Evolutionary conservation across 2,888 invertebrate species (phyloP).

Genomic region (Linyphia triangularis): DNA sequence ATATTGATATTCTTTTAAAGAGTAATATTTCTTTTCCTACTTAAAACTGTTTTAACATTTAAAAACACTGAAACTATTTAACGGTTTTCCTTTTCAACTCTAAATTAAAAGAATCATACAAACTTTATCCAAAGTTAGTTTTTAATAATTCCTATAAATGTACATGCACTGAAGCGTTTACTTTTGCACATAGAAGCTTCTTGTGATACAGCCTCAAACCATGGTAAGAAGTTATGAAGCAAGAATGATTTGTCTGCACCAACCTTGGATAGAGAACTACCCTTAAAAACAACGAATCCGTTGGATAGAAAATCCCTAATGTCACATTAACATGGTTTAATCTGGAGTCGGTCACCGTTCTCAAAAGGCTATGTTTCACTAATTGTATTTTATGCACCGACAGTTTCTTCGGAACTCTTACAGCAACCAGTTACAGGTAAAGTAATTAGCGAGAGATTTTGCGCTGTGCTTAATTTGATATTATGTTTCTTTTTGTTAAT

Average conservation of each 20-base stretch:
- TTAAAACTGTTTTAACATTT: too few species aligned
- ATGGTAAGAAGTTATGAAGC: too few species aligned
- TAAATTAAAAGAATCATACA: too few species aligned
- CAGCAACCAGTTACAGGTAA: conserved; percentile 15
- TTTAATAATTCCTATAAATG: too few species aligned
- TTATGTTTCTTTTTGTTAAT: not conserved
- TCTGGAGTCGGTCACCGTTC: not conserved
- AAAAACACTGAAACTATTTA: too few species aligned
- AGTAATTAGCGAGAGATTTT: conserved; percentile 25
- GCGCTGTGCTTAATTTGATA: not conserved
- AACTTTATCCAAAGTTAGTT: too few species aligned
- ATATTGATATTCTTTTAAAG: too few species aligned
- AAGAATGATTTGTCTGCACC: not conserved
- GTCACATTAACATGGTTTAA: conserved; percentile 55
- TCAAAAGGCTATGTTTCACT: not conserved
- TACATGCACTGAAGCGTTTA: too few species aligned
- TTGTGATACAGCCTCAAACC: too few species aligned
- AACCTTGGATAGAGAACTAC: conserved; percentile 2
- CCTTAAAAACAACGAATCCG: conserved; percentile 23
- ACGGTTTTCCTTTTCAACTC: too few species aligned
- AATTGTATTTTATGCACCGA: conserved; percentile 55
- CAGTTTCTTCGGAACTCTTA: conserved; percentile 38
- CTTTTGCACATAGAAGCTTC: too few species aligned
- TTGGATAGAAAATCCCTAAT: conserved; percentile 25
- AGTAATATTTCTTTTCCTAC: too few species aligned